Evolutionary conservation across 2,113 vertebrate genomes (phyloP).

Genomic region (Caranx melampygus): DNA sequence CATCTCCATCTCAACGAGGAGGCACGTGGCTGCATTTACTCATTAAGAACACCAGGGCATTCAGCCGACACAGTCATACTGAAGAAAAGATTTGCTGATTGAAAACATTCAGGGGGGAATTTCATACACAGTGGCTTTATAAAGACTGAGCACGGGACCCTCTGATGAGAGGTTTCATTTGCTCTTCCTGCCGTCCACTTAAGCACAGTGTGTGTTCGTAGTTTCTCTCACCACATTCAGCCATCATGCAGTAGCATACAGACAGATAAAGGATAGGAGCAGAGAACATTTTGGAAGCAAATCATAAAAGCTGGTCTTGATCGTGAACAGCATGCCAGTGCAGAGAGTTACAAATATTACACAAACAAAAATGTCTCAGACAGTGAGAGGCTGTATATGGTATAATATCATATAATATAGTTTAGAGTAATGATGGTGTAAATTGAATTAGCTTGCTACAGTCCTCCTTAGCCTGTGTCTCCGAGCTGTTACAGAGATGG

Average conservation of each 20-base stretch:
- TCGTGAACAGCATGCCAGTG: not conserved
- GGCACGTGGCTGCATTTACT: conserved; percentile 7
- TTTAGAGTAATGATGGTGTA: not conserved
- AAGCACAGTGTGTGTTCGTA: not conserved
- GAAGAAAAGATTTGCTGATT: not conserved
- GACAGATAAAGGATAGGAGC: not conserved
- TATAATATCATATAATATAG: not conserved
- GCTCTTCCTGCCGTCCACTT: not conserved
- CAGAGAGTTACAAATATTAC: not conserved
- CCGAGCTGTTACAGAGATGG: conserved; percentile 42
- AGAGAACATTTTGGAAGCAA: not conserved
- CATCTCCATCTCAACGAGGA: not conserved
- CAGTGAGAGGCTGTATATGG: not conserved
- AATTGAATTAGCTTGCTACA: conserved; percentile 44
- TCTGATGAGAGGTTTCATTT: not conserved
- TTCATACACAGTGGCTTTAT: not conserved
- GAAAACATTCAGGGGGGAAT: not conserved
- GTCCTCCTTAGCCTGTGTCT: conserved; percentile 38
- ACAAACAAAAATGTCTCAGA: not conserved
- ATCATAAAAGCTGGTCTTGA: not conserved
- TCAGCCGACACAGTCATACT: not conserved
- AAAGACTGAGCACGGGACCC: not conserved
- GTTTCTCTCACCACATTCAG: not conserved
- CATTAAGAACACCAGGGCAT: not conserved
- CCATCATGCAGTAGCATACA: not conserved